Percentiles rank a stretch among this genome's conserved stretches.
Evolutionary conservation across 2,888 invertebrate genomes (phyloP).

Genomic region (Macrosiphum euphorbiae): DNA sequence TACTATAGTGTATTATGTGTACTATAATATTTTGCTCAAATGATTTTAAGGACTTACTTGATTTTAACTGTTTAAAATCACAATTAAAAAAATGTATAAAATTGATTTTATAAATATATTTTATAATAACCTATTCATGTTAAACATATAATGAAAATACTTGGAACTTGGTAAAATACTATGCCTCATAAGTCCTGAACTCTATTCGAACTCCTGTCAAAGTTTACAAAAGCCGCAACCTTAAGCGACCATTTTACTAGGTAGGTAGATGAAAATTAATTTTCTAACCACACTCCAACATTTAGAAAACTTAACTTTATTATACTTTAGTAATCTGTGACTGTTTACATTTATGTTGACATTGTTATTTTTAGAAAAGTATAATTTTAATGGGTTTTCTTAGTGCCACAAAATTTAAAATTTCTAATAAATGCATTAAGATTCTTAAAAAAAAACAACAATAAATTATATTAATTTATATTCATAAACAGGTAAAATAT

Average conservation of each 20-base stretch:
- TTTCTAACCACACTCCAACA: constrained; percentile 43
- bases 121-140: not conserved
- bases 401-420: not conserved
- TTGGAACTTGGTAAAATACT: constrained; percentile 49
- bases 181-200: constrained; percentile 54
- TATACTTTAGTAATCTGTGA: constrained; percentile 10
- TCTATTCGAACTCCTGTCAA: constrained; percentile 58
- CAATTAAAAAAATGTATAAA: not conserved
- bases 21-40: not conserved
- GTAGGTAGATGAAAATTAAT: constrained; percentile 58
- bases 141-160: constrained; percentile 34
- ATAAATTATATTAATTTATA: not conserved
- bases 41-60: not conserved
- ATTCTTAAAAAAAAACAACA: not conserved
- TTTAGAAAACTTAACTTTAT: constrained; percentile 38
- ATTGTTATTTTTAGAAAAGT: not conserved
- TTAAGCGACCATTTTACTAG: constrained; percentile 59
- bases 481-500: not conserved
- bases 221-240: constrained; percentile 58
- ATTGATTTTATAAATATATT: not conserved
- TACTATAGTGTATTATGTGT: not conserved
- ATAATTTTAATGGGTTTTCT: not conserved
- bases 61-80: not conserved
- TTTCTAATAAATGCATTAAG: not conserved
- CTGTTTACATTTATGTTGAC: not conserved